Evolutionary conservation across 1,140 invertebrate genomes (phyloP), one percentile per base, ranked within the genome.

Genomic region (Pseudomyrmex concolor): DNA sequence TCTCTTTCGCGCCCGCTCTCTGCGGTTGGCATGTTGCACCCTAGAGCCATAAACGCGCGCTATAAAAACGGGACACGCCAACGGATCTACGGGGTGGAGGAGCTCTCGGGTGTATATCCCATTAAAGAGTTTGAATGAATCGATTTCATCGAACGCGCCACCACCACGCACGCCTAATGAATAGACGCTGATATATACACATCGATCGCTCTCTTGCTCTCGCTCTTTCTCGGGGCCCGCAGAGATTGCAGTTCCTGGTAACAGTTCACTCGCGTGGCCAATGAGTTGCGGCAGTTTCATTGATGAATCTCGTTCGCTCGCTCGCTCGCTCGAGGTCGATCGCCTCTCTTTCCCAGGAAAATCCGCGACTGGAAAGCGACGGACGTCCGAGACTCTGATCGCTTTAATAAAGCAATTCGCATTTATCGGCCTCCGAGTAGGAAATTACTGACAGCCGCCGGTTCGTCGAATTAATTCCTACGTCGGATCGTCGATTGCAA

Each of bases 91-190:
- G 50, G 43, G 43, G n/a, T 50, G 50, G 60, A 57, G 51, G 54
- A 57, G 51, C 15, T 12, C 59, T 72, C 48, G 71, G 19, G 2
- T 54, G 34, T 34, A 34, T 34, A 60, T 74, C n/a, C 54, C 60
- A 87, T 88, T 87, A 81, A 88, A 34, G 17, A 66, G 50, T 17
- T 55, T 70, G 86, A 81, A 34, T 81, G 85, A 87, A 87, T 88
- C 74, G 86, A 88, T 87, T 84, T 81, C 73, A 76, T 87, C 86
- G 86, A 87, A 63, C n/a, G 34, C 55, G 19, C 10, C 54, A 45
- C 17, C 45, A 34, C 34, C 34, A 34, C 4, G 34, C 34, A 34
- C 68, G 48, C 54, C 82, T 87, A 87, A 88, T 84, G 85, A 87
- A 87, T 60, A 67, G 68, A 72, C 57, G 13, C 7, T 22, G 50